Evolutionary conservation across 2,888 invertebrate genomes (phyloP), one percentile per base, ranked within the genome.

Genomic region (Lycia hirtaria): DNA sequence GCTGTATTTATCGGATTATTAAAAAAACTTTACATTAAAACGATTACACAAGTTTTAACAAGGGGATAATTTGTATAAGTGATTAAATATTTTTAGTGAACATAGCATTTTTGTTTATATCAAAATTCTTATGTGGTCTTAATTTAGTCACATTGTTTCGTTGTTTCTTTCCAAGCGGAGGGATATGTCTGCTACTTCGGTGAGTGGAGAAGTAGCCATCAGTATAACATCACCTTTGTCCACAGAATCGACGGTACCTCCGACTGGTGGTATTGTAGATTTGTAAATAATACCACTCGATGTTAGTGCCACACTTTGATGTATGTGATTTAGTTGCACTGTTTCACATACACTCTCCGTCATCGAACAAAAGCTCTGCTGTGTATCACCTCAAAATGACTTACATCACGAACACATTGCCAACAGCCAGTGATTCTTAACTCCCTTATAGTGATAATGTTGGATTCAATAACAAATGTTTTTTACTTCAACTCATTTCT

Each of bases 101-200:
- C n/a, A n/a, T n/a, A n/a, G n/a, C n/a, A n/a, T n/a, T n/a, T n/a
- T n/a, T n/a, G n/a, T n/a, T n/a, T n/a, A n/a, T n/a, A n/a, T n/a
- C n/a, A n/a, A n/a, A n/a, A n/a, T n/a, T n/a, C n/a, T n/a, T n/a
- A n/a, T n/a, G n/a, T n/a, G n/a, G 12, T 41, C 14, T 30, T 32
- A 49, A 40, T 30, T 47, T 30, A 57, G 22, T 61, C 47, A 67
- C 35, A 60, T 67, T 60, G 5, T 66, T 71, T 43, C 71, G 41
- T 80, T 75, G 75, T 87, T 76, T 86, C 77, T 87, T 92, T 92
- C 81, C 92, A 92, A 92, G 92, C 92, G 80, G 87, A 92, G 68
- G 89, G 92, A 92, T 92, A 90, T 86, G 86, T 91, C 87, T 92
- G 92, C 83, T 89, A 87, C 81, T 89, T 91, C 73, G 92, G 92